phyloP scores from a whole-genome alignment of 2,113 vertebrate genomes.

The Cichladusa arquata region DNA sequence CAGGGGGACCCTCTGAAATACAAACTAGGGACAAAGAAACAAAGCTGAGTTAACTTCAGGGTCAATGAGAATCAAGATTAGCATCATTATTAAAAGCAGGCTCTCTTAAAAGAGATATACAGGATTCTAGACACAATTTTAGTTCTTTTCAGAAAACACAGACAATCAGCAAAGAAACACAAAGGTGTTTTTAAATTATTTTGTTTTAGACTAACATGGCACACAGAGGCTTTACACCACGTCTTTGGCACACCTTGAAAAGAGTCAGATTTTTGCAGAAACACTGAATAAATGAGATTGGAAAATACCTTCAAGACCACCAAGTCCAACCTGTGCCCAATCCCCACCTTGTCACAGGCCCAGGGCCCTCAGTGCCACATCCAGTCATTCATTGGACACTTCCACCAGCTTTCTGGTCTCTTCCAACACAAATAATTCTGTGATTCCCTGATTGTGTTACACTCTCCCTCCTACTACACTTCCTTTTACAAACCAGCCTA shows the following conservation, averaged over 20 bases:
- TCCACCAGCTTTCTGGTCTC: not conserved
- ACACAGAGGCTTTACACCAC: not conserved
- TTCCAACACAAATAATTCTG: not conserved
- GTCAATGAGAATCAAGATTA: not conserved
- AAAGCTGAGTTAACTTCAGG: not conserved
- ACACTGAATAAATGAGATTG: not conserved
- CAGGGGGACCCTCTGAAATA: conserved; percentile 56
- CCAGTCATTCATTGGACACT: not conserved
- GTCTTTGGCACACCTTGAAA: not conserved
- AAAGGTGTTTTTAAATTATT: not conserved
- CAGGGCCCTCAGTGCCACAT: not conserved
- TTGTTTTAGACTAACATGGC: not conserved
- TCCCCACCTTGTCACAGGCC: not conserved
- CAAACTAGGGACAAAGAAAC: not conserved
- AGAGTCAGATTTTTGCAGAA: not conserved
- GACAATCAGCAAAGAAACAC: not conserved
- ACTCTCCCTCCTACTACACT: not conserved
- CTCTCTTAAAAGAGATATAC: not conserved
- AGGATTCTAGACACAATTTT: not conserved
- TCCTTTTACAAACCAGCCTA: not conserved
- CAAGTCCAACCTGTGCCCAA: not conserved
- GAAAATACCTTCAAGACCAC: not conserved
- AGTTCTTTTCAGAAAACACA: not conserved
- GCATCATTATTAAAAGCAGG: not conserved
- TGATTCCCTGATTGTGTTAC: not conserved